Evolutionary conservation across 2,113 vertebrate species (phyloP).

Genomic region (Hypanus sabinus): DNA sequence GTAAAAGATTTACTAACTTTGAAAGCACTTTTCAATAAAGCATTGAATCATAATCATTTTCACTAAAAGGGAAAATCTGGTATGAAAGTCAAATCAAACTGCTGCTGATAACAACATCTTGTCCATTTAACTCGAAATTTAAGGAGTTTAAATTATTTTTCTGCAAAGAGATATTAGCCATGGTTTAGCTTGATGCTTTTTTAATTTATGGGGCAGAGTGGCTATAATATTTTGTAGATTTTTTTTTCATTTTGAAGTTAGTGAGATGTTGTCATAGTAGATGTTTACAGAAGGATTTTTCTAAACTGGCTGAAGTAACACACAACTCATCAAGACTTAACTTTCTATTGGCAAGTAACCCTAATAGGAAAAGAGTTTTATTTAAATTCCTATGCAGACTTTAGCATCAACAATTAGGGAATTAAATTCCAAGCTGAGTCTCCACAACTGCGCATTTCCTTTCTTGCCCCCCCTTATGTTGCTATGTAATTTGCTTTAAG

Average conservation of each 20-base stretch:
- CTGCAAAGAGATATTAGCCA: neutral
- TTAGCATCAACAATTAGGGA: neutral
- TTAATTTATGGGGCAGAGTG: neutral
- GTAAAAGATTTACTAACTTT: neutral
- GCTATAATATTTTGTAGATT: neutral
- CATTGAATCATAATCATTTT: neutral
- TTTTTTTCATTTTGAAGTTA: neutral
- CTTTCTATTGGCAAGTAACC: neutral
- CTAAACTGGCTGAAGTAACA: neutral
- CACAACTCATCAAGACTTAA: neutral
- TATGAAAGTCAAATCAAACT: too few species aligned
- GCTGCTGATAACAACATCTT: neutral
- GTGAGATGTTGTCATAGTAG: neutral
- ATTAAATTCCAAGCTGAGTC: slow-evolving; percentile 4
- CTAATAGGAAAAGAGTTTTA: neutral
- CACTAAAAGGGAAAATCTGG: neutral
- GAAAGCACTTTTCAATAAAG: neutral
- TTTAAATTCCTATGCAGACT: neutral
- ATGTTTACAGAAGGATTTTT: slow-evolving; percentile 8
- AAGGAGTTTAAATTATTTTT: neutral
- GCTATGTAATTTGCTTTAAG: neutral
- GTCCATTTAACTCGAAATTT: neutral
- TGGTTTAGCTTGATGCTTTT: neutral
- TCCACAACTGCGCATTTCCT: neutral
- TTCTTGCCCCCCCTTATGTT: neutral